phyloP scores from a whole-genome alignment of 2,888 invertebrate species.

The Allolobophora icterica region DNA sequence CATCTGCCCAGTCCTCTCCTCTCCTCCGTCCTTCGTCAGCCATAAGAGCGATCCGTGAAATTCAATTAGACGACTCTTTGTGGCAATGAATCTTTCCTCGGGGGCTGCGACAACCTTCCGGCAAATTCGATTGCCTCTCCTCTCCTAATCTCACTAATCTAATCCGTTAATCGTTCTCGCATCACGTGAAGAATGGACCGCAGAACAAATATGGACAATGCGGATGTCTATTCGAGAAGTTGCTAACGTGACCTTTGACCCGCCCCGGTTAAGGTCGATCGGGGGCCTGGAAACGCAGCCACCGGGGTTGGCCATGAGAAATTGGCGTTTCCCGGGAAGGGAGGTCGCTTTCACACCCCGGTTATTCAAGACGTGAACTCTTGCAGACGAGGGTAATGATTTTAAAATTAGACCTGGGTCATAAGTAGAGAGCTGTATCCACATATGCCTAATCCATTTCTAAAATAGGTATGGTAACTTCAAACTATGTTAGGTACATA shows the following conservation, averaged over 20 bases:
- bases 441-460: neutral
- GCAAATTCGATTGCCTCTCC: neutral
- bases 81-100: conserved; percentile 17
- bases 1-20: neutral
- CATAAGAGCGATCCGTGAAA: neutral
- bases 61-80: neutral
- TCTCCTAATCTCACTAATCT: neutral
- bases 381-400: neutral
- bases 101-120: neutral
- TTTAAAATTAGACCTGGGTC: neutral
- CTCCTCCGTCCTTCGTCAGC: neutral
- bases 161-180: neutral
- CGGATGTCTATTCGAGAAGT: conserved; percentile 24
- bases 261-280: neutral
- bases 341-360: neutral
- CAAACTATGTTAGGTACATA: neutral
- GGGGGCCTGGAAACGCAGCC: neutral
- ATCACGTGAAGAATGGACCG: conserved; percentile 2
- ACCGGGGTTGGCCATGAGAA: neutral
- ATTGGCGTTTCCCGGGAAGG: neutral
- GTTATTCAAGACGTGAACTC: neutral
- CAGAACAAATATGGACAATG: conserved; percentile 28
- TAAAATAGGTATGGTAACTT: neutral
- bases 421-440: neutral
- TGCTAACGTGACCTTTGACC: conserved; percentile 7